phyloP scores from a whole-genome alignment of 2,113 vertebrate species.

The Actinemys pallida region DNA sequence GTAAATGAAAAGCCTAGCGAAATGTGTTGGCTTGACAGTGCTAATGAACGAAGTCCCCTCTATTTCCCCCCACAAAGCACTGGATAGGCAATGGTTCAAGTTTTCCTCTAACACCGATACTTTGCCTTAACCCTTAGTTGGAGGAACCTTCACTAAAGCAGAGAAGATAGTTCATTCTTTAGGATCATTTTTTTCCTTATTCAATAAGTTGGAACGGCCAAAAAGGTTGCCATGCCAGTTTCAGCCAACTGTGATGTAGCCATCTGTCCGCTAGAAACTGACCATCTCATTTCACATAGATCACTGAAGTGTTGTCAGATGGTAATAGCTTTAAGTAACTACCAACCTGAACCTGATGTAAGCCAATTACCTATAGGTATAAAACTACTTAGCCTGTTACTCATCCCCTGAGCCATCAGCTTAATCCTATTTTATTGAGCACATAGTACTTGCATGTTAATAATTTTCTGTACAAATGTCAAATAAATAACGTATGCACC shows the following conservation, averaged over 20 bases:
- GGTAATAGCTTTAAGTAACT: not conserved
- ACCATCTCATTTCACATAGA: not conserved
- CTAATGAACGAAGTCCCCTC: not conserved
- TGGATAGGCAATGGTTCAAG: not conserved
- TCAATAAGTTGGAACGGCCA: not conserved
- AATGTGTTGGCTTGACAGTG: not conserved
- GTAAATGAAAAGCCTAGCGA: not conserved
- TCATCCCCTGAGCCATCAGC: not conserved
- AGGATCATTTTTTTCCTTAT: not conserved
- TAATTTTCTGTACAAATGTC: not conserved
- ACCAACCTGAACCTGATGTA: not conserved
- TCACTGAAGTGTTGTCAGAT: not conserved
- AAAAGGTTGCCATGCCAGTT: not conserved
- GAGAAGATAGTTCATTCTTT: not conserved
- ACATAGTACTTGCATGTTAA: not conserved
- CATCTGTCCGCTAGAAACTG: not conserved
- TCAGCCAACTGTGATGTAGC: not conserved
- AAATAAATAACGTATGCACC: not conserved
- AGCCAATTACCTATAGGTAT: not conserved
- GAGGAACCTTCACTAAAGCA: not conserved
- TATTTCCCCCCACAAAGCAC: not conserved
- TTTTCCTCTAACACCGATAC: not conserved
- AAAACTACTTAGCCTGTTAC: not conserved
- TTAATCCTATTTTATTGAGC: not conserved
- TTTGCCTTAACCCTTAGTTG: not conserved